Percentiles rank a stretch among this genome's conserved stretches.
These are phyloP conservation scores for Pygoscelis antarcticus DNA, from an alignment of 2,113 vertebrate species.

Conservation along the genomic window DNA sequence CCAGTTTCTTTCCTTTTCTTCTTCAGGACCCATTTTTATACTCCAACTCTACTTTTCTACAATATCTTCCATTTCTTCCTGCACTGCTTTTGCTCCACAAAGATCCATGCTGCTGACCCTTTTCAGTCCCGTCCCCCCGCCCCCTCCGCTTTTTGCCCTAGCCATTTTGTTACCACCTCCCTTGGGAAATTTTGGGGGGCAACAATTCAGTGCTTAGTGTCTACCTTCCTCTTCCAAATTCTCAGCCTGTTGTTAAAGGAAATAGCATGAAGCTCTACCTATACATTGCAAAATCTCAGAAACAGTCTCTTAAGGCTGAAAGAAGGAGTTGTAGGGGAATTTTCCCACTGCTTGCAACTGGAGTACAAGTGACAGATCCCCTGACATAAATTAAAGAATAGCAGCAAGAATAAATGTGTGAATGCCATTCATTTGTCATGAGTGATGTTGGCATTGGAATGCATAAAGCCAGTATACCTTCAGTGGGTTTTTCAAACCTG, in stretches of 20 bases:
- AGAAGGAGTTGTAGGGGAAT: background rate
- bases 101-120: background rate
- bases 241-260: background rate
- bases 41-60: background rate
- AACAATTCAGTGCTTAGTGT: background rate
- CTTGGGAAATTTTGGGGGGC: background rate
- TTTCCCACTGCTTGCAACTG: background rate
- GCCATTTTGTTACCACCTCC: background rate
- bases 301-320: background rate
- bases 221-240: background rate
- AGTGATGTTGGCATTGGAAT: background rate
- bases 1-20: background rate
- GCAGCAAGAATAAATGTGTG: background rate
- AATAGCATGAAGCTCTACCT: background rate
- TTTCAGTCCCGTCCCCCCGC: background rate
- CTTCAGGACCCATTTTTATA: background rate
- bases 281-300: background rate
- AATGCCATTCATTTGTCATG: background rate
- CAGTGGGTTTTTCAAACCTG: background rate
- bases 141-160: background rate
- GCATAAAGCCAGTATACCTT: background rate
- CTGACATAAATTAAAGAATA: background rate
- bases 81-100: background rate
- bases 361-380: background rate
- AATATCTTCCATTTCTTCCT: background rate